Percentiles rank a stretch among this genome's conserved stretches.
These are phyloP conservation scores for Sylvicola cinctus DNA, from an alignment of 2,888 invertebrate genomes.

Conservation along the genomic window DNA sequence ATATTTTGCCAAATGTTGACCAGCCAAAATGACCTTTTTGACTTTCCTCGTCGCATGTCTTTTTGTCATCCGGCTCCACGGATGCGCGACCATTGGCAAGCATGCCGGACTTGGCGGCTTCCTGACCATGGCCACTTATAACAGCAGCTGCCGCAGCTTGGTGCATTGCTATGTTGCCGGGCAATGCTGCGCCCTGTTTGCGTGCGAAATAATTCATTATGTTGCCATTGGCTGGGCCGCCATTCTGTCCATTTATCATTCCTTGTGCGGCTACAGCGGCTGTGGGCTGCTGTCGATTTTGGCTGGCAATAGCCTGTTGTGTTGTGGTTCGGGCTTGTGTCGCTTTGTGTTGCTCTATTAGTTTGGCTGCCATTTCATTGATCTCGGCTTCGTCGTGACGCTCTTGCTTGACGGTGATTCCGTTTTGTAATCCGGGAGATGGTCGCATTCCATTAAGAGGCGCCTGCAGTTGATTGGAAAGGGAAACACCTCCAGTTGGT, in stretches of 20 bases:
- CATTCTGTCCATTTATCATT: background rate
- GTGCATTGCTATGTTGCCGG: too few species aligned
- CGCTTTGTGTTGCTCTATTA: slow-evolving; percentile 65
- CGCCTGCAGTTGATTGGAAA: too few species aligned
- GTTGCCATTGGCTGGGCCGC: background rate
- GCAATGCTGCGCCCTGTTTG: too few species aligned
- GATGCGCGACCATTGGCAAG: slow-evolving; percentile 24
- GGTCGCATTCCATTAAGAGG: too few species aligned
- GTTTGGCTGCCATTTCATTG: slow-evolving; percentile 64
- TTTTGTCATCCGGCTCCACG: slow-evolving; percentile 13
- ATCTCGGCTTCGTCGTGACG: slow-evolving; percentile 65
- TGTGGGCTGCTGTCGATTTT: slow-evolving; percentile 9
- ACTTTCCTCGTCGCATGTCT: slow-evolving; percentile 45
- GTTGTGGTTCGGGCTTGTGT: slow-evolving; percentile 26
- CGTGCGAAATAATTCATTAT: too few species aligned
- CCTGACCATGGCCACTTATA: slow-evolving; percentile 4
- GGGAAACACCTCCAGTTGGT: too few species aligned
- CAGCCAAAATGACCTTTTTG: slow-evolving; percentile 75
- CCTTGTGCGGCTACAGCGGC: background rate
- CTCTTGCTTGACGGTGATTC: slow-evolving; percentile 22
- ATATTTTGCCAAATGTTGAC: slow-evolving; percentile 66
- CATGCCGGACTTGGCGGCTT: slow-evolving; percentile 17
- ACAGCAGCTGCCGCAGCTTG: background rate
- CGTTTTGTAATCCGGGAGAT: too few species aligned
- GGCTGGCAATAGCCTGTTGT: slow-evolving; percentile 12